phyloP scores from a whole-genome alignment of 2,113 vertebrate species.

The Chitala chitala region DNA sequence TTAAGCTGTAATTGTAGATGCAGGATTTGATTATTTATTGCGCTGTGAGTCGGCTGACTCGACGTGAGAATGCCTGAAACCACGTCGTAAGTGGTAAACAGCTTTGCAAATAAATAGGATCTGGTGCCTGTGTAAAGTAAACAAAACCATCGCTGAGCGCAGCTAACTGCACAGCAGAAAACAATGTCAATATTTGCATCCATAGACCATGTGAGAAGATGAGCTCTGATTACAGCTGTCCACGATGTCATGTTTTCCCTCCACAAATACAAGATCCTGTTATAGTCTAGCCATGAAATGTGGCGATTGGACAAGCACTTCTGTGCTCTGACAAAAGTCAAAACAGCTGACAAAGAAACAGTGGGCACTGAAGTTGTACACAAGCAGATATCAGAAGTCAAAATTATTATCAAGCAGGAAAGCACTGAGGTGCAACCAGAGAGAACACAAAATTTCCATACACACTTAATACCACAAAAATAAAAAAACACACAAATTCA shows the following conservation, averaged over 20 bases:
- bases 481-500: constrained; percentile 60
- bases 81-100: constrained; percentile 57
- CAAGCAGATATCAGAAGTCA: background rate
- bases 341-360: constrained; percentile 26
- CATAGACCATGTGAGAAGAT: constrained; percentile 36
- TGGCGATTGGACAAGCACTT: constrained; percentile 30
- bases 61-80: constrained; percentile 48
- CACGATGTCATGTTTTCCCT: background rate
- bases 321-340: constrained; percentile 36
- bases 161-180: constrained; percentile 45
- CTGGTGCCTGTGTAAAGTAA: constrained; percentile 59
- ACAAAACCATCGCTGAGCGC: constrained; percentile 53
- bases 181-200: constrained; percentile 58
- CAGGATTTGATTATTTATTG: constrained; percentile 30
- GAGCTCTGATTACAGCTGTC: constrained; percentile 46
- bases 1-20: background rate
- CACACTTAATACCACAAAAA: constrained; percentile 47
- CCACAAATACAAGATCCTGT: constrained; percentile 50
- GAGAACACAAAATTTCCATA: constrained; percentile 52
- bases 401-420: background rate
- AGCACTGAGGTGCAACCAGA: constrained; percentile 25
- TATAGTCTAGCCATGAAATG: constrained; percentile 42
- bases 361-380: constrained; percentile 6
- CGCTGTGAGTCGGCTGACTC: constrained; percentile 32
- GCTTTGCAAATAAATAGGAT: constrained; percentile 58